phyloP scores from a whole-genome alignment of 2,113 vertebrate species.

The Etheostoma spectabile region DNA sequence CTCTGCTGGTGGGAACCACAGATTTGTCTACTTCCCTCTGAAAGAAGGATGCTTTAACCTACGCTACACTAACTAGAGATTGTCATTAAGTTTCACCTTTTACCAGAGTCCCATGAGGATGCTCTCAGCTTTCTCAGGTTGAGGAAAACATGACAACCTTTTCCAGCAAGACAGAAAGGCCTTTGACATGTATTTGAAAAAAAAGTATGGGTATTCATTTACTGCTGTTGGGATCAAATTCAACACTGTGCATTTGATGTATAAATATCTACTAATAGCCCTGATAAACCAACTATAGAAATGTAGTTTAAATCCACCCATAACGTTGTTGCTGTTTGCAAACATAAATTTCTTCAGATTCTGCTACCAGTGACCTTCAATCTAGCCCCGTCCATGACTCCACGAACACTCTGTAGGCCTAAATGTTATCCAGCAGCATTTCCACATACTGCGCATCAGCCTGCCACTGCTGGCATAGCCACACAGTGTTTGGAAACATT shows the following conservation, averaged over 20 bases:
- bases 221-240: background rate
- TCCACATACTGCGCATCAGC: background rate
- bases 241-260: background rate
- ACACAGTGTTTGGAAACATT: background rate
- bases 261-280: background rate
- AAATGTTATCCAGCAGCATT: background rate
- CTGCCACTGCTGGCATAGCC: background rate
- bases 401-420: background rate
- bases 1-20: slow-evolving; percentile 71
- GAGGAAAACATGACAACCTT: slow-evolving; percentile 76
- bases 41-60: slow-evolving; percentile 77
- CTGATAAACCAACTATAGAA: background rate
- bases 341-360: background rate
- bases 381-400: background rate
- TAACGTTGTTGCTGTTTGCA: background rate
- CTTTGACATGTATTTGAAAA: slow-evolving; percentile 21
- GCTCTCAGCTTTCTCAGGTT: slow-evolving; percentile 59
- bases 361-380: background rate
- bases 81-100: slow-evolving; percentile 75
- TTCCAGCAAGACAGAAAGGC: slow-evolving; percentile 40
- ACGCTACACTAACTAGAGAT: slow-evolving; percentile 63
- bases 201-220: background rate
- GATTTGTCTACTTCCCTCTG: slow-evolving; percentile 73
- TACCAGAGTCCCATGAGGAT: slow-evolving; percentile 67
- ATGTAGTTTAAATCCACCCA: background rate